These are phyloP conservation scores for Aethina tumida DNA, from an alignment of 1,140 invertebrate species.

Conservation along the genomic window DNA sequence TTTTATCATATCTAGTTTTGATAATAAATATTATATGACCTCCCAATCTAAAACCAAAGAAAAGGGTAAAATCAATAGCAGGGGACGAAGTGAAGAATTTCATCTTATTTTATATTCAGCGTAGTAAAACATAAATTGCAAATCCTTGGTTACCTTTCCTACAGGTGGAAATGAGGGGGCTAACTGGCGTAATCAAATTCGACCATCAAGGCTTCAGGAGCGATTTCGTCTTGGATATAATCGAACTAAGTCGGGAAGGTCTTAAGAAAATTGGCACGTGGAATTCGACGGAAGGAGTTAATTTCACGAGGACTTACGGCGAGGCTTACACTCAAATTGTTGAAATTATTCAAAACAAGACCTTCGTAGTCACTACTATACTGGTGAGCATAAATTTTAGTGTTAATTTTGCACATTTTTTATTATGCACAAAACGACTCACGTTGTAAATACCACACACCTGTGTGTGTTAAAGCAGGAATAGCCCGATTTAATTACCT, in stretches of 20 bases:
- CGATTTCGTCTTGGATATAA: constrained; percentile 83
- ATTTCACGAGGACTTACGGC: constrained; percentile 79
- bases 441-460: neutral
- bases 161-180: constrained; percentile 81
- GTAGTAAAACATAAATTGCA: neutral
- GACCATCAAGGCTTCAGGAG: constrained; percentile 88
- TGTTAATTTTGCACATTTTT: constrained; percentile 1
- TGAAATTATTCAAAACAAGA: constrained; percentile 84
- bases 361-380: constrained; percentile 83
- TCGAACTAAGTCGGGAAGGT: constrained; percentile 74
- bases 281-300: constrained; percentile 79
- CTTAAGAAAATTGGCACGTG: constrained; percentile 78
- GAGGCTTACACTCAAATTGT: constrained; percentile 76
- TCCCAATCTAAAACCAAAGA: too few species aligned
- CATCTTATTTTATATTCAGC: constrained; percentile 2
- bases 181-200: constrained; percentile 90
- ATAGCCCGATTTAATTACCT: too few species aligned
- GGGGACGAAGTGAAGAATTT: neutral
- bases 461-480: too few species aligned
- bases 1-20: too few species aligned
- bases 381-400: constrained; percentile 53
- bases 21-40: too few species aligned
- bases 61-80: too few species aligned
- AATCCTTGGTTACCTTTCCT: constrained; percentile 23
- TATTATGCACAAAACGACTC: neutral